Evolutionary conservation across 1,140 invertebrate species (phyloP).

Genomic region (Diuraphis noxia): DNA sequence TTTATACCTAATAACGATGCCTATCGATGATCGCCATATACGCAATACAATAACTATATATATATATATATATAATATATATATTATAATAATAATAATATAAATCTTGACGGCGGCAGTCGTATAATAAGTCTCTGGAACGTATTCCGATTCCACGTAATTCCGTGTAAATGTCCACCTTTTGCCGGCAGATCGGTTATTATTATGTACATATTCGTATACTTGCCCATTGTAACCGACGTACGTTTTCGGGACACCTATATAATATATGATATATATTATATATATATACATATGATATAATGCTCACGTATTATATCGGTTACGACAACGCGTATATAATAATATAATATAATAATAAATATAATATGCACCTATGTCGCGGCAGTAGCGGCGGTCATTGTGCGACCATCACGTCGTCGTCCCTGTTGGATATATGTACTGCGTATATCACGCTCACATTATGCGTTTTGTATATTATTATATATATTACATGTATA

Average conservation of each 20-base stretch:
- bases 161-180: slow-evolving; percentile 15
- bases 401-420: not conserved
- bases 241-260: not conserved
- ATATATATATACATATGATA: not conserved
- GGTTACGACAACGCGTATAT: not conserved
- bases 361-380: not conserved
- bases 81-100: not conserved
- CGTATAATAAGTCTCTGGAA: not conserved
- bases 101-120: not conserved
- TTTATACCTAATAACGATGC: not conserved
- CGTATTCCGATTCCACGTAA: slow-evolving; percentile 15
- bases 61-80: too few relatives aligned
- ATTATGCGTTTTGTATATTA: not conserved
- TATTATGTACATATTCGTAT: not conserved
- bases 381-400: not conserved
- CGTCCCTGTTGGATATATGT: not conserved
- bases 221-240: not conserved
- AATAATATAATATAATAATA: not conserved
- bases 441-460: not conserved
- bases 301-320: not conserved
- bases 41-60: not conserved
- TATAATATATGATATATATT: too few relatives aligned
- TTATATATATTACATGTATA: not conserved
- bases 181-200: slow-evolving; percentile 7
- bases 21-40: not conserved